phyloP scores from a whole-genome alignment of 2,888 invertebrate species.

The Dicranocentrus wangi region DNA sequence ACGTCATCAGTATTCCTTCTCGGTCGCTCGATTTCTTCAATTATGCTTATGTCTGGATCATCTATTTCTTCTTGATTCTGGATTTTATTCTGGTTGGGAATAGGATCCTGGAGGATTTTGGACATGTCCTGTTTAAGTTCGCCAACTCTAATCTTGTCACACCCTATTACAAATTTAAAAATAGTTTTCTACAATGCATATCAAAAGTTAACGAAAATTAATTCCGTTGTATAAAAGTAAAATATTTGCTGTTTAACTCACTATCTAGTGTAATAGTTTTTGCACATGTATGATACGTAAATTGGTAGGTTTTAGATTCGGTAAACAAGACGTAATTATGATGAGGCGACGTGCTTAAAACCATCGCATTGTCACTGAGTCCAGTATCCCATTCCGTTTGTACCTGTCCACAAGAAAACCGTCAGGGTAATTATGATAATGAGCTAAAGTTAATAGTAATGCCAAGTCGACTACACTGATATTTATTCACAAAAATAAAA shows the following conservation, averaged over 20 bases:
- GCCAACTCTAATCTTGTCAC: conserved; percentile 21
- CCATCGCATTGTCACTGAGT: conserved; percentile 26
- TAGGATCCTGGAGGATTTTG: too few species aligned
- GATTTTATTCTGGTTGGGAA: background rate
- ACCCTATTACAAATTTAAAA: background rate
- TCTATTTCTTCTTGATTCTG: background rate
- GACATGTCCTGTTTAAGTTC: conserved; percentile 10
- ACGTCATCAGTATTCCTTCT: background rate
- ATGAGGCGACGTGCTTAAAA: conserved; percentile 45
- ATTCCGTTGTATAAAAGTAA: too few species aligned
- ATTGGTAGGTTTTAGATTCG: conserved; percentile 1
- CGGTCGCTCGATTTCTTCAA: background rate
- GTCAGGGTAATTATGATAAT: too few species aligned
- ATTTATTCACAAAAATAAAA: too few species aligned
- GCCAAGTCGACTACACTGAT: too few species aligned
- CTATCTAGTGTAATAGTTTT: conserved; percentile 29
- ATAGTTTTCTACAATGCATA: too few species aligned
- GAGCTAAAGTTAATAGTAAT: too few species aligned
- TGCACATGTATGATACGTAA: conserved; percentile 43
- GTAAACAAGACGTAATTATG: conserved; percentile 48
- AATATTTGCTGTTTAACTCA: too few species aligned
- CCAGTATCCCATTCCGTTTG: conserved; percentile 43
- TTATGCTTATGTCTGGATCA: background rate
- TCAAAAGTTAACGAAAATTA: too few species aligned
- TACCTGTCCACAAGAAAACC: conserved; percentile 39